Base-by-base conservation (phyloP, 2,113 vertebrate species). In the Opisthocomus hoazin region DNA sequence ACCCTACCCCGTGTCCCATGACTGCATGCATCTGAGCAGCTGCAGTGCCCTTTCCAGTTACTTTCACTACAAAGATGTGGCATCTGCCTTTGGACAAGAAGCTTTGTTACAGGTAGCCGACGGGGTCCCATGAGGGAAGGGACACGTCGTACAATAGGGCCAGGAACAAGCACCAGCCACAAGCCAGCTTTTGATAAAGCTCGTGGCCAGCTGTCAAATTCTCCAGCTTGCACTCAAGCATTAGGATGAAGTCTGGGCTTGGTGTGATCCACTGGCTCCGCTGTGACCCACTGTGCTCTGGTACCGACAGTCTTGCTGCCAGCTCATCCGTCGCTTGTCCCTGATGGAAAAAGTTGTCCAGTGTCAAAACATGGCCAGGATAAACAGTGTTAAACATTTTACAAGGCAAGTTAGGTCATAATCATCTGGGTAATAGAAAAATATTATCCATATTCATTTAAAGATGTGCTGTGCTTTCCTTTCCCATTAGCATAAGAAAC, bases 361-460 rank as follows among this genome's bases (percentile, higher is more conserved):
- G 34, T 48, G 32, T 57, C 68, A 80, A 93, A 94, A 84, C 26
- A 43, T 51, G 29, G 43, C 41, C 65, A 87, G 73, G 63, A 89
- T 82, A 76, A 96, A 69, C 24, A 90, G 23, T 46, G 24, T 74
- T 88, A 73, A 96, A 68, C 12, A 16, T 86, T 93, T 92, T 83
- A 85, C 23, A 45, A 80, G 53, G 57, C 78, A 89, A 73, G 94
- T 94, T 69, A 74, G 43, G 48, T 51, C 65, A 94, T 91, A 90
- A 92, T 92, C 70, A 90, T 89, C 65, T 57, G 46, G 36, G 50
- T 84, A 83, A 75, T 89, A 90, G 86, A 94, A 90, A 82, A 89
- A 64, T 92, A 70, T 85, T 84, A 84, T 75, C 79, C 80, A 58
- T 95, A 87, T 81, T 91, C 18, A 41, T 86, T 92, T 74, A 46